Percentiles rank a stretch among this genome's conserved stretches.
phyloP scores from a whole-genome alignment of 2,888 invertebrate species.

The Tipula unca region DNA sequence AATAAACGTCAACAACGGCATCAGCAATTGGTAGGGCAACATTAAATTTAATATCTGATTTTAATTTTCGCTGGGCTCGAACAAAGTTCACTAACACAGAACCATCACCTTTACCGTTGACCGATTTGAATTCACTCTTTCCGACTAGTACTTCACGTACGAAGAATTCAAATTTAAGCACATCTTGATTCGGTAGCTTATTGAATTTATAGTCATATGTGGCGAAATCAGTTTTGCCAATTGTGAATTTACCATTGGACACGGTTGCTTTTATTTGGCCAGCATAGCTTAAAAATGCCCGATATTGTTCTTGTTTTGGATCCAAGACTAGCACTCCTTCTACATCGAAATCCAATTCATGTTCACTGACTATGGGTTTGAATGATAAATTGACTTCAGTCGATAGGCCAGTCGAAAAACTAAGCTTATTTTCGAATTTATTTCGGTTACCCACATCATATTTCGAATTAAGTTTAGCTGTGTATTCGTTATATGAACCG shows the following conservation, averaged over 20 bases:
- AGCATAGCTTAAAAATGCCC: constrained; percentile 20
- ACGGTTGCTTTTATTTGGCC: constrained; percentile 39
- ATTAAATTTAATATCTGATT: constrained; percentile 53
- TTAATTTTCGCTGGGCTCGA: constrained; percentile 51
- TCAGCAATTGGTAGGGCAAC: constrained; percentile 52
- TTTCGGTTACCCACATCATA: constrained; percentile 31
- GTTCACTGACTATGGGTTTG: constrained; percentile 26
- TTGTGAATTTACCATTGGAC: constrained; percentile 38
- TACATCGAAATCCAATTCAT: constrained; percentile 35
- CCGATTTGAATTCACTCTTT: constrained; percentile 51
- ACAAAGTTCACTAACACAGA: constrained; percentile 33
- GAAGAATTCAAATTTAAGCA: constrained; percentile 44
- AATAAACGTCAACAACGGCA: constrained; percentile 52
- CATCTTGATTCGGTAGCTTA: constrained; percentile 33
- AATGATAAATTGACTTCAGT: constrained; percentile 35
- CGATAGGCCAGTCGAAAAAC: constrained; percentile 35
- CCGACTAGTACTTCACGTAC: constrained; percentile 53
- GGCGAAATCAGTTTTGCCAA: constrained; percentile 32
- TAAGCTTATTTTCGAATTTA: constrained; percentile 32
- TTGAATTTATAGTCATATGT: constrained; percentile 32
- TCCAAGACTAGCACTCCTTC: constrained; percentile 32
- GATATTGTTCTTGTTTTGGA: constrained; percentile 31
- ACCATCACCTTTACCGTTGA: constrained; percentile 56
- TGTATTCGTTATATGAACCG: constrained; percentile 40
- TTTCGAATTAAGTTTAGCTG: not conserved